Conservation (phyloP, 2,888 invertebrate genomes). For the Phrixothrix hirtus region DNA sequence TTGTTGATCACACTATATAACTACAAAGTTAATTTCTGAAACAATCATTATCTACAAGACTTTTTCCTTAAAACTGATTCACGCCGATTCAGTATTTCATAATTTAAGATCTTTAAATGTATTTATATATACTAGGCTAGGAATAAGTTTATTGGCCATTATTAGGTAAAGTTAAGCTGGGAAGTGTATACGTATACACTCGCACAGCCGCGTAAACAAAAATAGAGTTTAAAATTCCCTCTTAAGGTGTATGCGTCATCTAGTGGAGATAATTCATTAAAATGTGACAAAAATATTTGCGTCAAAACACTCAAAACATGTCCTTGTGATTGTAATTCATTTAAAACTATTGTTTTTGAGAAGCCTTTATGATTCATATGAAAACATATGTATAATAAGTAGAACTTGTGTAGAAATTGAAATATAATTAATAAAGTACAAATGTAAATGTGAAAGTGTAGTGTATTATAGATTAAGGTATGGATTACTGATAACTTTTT, state of each 20-base stretch:
- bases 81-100: too few species aligned
- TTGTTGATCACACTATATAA: too few species aligned
- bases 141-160: background rate
- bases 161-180: background rate
- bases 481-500: too few species aligned
- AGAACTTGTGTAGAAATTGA: background rate
- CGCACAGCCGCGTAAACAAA: background rate
- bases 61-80: too few species aligned
- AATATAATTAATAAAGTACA: constrained; percentile 13
- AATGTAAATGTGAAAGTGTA: background rate
- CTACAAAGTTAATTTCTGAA: too few species aligned
- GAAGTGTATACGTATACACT: background rate
- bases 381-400: constrained; percentile 7
- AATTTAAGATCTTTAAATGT: too few species aligned
- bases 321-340: constrained; percentile 32
- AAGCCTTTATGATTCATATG: constrained; percentile 13
- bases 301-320: constrained; percentile 39
- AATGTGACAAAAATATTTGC: constrained; percentile 29
- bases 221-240: background rate
- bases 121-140: too few species aligned
- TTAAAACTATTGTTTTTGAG: constrained; percentile 21
- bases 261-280: background rate
- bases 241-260: background rate
- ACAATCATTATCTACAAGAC: too few species aligned
- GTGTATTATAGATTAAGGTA: constrained; percentile 9